These are phyloP conservation scores for Camelus bactrianus DNA, from an alignment of 2,113 vertebrate genomes.

Conservation along the genomic window DNA sequence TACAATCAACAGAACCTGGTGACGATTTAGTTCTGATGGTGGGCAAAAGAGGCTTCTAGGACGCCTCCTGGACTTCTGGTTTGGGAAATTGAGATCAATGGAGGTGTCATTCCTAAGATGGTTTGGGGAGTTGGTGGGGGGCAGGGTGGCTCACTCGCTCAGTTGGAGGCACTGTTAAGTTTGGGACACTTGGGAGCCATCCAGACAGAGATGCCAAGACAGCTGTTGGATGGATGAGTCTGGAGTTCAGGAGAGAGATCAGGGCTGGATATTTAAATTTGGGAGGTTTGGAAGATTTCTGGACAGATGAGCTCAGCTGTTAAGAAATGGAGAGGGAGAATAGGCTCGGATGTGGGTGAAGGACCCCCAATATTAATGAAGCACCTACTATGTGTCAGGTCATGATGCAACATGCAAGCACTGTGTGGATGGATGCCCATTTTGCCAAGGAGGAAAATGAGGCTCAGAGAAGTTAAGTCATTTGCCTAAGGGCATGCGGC, in stretches of 20 bases:
- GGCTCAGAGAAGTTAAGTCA: neutral
- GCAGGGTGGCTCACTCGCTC: neutral
- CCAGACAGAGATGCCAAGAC: neutral
- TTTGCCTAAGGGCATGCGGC: neutral
- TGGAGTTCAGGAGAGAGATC: conserved; percentile 41
- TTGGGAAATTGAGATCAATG: neutral
- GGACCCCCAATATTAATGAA: neutral
- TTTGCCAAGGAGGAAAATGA: neutral
- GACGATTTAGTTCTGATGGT: neutral
- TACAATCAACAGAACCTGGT: neutral
- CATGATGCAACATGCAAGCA: neutral
- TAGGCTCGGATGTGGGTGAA: neutral
- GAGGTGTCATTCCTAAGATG: neutral
- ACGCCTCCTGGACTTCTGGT: neutral
- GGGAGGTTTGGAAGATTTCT: neutral
- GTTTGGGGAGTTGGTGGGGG: neutral
- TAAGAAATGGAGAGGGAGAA: neutral
- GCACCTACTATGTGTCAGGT: neutral
- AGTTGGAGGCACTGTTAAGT: neutral
- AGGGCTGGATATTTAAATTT: neutral
- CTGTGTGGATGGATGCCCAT: neutral
- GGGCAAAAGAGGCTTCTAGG: neutral
- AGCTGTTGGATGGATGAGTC: neutral
- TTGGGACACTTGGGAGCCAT: neutral
- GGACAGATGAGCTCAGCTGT: conserved; percentile 21